Conservation (phyloP, 2,113 vertebrate genomes). For the Galbula dea region DNA sequence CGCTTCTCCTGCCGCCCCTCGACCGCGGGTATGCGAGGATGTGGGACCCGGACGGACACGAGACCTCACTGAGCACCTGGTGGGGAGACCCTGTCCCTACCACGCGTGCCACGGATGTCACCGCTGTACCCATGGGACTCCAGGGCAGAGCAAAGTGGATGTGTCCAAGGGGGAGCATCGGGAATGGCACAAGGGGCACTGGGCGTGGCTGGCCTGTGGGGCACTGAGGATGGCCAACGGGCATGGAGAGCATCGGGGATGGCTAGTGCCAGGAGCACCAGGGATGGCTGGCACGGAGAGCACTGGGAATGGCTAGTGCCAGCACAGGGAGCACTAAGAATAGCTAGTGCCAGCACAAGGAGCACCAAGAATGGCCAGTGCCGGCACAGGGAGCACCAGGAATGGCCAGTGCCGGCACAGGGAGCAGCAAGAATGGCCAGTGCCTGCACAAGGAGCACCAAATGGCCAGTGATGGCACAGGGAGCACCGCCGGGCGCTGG, state of each 20-base stretch:
- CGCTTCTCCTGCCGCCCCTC: background rate
- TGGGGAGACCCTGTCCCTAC: background rate
- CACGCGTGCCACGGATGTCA: rapidly evolving
- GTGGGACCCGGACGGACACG: background rate
- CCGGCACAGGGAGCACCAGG: background rate
- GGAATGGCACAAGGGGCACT: too few relatives aligned
- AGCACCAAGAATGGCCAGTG: too few relatives aligned
- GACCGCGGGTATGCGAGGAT: rapidly evolving
- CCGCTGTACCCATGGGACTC: background rate
- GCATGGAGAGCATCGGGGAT: background rate
- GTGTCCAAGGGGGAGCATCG: background rate
- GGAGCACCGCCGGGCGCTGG: slow-evolving; percentile 16
- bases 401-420: background rate
- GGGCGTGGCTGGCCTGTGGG: background rate
- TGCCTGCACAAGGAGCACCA: rapidly evolving
- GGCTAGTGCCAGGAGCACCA: rapidly evolving
- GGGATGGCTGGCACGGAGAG: background rate
- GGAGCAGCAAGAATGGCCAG: background rate
- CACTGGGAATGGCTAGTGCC: background rate
- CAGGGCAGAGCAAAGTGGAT: rapidly evolving
- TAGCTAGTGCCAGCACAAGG: background rate
- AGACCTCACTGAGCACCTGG: background rate
- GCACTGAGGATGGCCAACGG: rapidly evolving
- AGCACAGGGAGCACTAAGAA: background rate
- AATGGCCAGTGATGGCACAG: background rate